Evolutionary conservation across 2,113 vertebrate genomes (phyloP).

Genomic region (Scytalopus superciliaris): DNA sequence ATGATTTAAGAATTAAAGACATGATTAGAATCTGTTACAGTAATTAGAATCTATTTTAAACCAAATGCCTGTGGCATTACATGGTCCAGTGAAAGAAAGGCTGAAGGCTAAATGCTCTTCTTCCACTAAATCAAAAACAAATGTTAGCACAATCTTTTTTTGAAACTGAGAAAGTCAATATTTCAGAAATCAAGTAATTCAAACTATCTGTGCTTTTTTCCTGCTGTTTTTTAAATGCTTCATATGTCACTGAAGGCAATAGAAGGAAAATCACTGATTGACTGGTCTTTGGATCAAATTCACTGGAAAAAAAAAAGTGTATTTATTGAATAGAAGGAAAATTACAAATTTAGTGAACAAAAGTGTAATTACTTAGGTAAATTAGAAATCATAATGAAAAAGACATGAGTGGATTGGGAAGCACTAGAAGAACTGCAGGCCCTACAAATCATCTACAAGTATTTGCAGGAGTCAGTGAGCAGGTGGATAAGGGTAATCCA

Average conservation of each 20-base stretch:
- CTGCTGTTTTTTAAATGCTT: background rate
- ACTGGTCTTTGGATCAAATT: background rate
- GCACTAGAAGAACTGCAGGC: background rate
- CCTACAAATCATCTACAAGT: background rate
- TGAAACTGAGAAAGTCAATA: background rate
- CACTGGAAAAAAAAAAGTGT: background rate
- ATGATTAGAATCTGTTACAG: constrained; percentile 53
- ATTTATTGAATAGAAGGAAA: background rate
- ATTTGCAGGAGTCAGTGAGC: background rate
- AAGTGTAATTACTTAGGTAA: background rate
- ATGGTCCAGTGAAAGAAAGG: constrained; percentile 19
- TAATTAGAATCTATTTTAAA: constrained; percentile 61
- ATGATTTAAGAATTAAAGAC: constrained; percentile 64
- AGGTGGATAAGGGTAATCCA: background rate
- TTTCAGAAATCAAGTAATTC: background rate
- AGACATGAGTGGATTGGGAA: background rate
- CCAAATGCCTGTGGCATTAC: constrained; percentile 48
- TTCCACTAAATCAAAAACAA: background rate
- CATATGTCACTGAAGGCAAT: background rate
- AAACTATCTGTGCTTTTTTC: background rate
- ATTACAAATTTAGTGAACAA: background rate
- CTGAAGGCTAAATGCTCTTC: constrained; percentile 8
- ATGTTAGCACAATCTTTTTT: background rate
- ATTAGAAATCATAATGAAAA: background rate
- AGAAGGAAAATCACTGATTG: background rate